These are phyloP conservation scores for Coremacera marginata DNA, from an alignment of 2,888 invertebrate genomes.

Conservation along the genomic window DNA sequence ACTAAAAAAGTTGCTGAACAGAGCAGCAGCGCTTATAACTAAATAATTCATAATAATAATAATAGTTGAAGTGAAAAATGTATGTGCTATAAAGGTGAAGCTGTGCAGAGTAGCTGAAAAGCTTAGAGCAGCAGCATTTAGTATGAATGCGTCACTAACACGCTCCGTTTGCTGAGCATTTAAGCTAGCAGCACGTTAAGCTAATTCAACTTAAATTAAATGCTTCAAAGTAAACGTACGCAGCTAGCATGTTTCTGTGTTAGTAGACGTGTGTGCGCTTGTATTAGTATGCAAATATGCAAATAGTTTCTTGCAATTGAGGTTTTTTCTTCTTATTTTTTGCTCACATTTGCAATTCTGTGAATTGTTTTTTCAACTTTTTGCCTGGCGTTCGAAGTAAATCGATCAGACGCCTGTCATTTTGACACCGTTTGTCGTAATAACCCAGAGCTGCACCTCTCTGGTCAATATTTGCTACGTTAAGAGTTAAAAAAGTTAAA, in stretches of 20 bases:
- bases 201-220: constrained; percentile 23
- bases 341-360: constrained; percentile 3
- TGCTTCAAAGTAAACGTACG: not conserved
- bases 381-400: constrained; percentile 27
- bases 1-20: not conserved
- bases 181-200: constrained; percentile 12
- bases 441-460: constrained; percentile 24
- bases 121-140: not conserved
- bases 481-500: not conserved
- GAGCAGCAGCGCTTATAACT: constrained; percentile 4
- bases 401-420: constrained; percentile 35
- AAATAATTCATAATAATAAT: constrained; percentile 2
- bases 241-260: not conserved
- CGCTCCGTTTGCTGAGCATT: constrained; percentile 27
- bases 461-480: not conserved
- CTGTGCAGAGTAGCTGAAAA: not conserved
- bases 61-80: not conserved
- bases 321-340: not conserved
- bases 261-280: not conserved
- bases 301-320: constrained; percentile 5
- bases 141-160: constrained; percentile 27
- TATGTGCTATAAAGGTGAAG: not conserved
- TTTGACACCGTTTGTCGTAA: constrained; percentile 24
- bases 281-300: not conserved
- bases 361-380: constrained; percentile 8